phyloP scores from a whole-genome alignment of 2,888 invertebrate genomes.

The Synanthedon myopaeformis region DNA sequence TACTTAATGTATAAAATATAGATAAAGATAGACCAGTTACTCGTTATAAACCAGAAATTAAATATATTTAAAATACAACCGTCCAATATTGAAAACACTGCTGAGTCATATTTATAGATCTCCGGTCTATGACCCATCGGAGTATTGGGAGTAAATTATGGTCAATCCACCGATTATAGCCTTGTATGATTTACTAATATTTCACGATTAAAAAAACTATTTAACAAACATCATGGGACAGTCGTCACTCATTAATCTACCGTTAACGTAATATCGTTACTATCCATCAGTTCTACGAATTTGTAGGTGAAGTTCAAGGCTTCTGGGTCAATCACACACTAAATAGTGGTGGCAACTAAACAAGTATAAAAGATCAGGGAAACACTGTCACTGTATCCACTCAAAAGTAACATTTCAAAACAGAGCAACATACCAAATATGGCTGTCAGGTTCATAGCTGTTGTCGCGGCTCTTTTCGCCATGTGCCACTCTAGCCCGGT shows the following conservation, averaged over 20 bases:
- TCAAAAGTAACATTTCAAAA: conserved; percentile 36
- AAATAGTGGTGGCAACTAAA: conserved; percentile 29
- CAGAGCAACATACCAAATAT: conserved; percentile 26
- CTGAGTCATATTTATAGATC: too few species aligned
- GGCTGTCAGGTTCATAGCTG: conserved; percentile 49
- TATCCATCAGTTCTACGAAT: conserved; percentile 24
- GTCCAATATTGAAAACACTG: too few species aligned
- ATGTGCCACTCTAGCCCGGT: conserved; percentile 44
- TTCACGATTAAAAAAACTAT: conserved; percentile 2
- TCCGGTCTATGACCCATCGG: too few species aligned
- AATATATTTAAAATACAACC: too few species aligned
- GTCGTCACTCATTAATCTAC: conserved; percentile 39
- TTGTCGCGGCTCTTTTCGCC: conserved; percentile 42
- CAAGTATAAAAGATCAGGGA: conserved; percentile 60
- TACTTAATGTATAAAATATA: too few species aligned
- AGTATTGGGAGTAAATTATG: too few species aligned
- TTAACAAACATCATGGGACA: conserved; percentile 8
- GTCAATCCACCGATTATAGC: too few species aligned
- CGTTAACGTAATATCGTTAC: conserved; percentile 52
- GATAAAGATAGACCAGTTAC: too few species aligned
- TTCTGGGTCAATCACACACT: conserved; percentile 32
- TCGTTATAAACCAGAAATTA: too few species aligned
- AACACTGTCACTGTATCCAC: conserved; percentile 65
- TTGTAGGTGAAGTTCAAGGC: conserved; percentile 57
- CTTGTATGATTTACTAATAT: too few species aligned